phyloP scores from a whole-genome alignment of 2,797 vertebrate species.

The Galago senegalensis region DNA sequence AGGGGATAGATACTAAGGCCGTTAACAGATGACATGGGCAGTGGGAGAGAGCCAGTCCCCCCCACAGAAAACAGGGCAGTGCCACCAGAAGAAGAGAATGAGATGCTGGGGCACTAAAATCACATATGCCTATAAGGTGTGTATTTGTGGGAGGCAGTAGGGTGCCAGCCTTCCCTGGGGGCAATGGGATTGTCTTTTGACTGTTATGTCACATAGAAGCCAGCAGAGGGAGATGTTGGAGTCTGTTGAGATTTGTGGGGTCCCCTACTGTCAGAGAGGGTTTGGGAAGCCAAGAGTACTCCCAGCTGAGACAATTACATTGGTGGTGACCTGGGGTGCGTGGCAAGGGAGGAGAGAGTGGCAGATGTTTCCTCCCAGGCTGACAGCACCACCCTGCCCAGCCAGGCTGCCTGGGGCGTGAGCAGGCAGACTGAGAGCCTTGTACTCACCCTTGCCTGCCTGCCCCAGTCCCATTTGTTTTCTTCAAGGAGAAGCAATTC shows the following conservation, averaged over 20 bases:
- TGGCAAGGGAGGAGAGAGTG: background rate
- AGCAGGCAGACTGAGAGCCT: background rate
- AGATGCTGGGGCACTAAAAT: background rate
- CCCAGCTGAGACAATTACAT: background rate
- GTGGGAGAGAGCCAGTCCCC: background rate
- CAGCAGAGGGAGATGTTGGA: slow-evolving; percentile 52
- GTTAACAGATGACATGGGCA: background rate
- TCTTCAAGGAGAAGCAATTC: background rate
- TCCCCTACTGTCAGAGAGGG: background rate
- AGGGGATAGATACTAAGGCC: background rate
- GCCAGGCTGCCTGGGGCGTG: background rate
- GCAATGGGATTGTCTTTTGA: background rate
- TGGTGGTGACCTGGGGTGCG: background rate
- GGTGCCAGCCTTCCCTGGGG: background rate
- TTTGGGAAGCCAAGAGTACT: background rate
- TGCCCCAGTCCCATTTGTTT: background rate
- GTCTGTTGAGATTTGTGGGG: background rate
- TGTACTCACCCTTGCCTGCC: background rate
- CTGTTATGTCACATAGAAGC: background rate
- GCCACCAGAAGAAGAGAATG: background rate
- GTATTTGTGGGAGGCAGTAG: background rate
- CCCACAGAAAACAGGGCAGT: background rate
- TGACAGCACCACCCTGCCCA: background rate
- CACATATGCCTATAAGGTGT: background rate
- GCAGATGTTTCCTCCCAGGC: background rate